phyloP scores from a whole-genome alignment of 2,797 vertebrate genomes.

The Hydrolagus colliei region DNA sequence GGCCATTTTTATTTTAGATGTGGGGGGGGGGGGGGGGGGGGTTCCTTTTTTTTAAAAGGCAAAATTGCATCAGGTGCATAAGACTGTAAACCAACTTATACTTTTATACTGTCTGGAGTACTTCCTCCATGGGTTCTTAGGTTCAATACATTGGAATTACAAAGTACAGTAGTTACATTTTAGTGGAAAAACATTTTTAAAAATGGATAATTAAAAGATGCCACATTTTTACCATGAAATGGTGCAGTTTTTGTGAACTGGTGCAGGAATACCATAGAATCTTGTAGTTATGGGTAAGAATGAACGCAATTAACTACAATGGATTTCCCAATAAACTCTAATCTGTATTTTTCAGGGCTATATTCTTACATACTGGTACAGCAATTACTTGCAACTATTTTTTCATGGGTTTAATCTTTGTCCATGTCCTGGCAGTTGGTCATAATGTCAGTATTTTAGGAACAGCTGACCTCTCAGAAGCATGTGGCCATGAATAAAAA shows the following conservation, averaged over 20 bases:
- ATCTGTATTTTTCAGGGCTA: not conserved
- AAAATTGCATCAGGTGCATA: not conserved
- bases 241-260: not conserved
- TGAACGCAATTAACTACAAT: not conserved
- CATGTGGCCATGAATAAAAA: not conserved
- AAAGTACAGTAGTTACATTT: not conserved
- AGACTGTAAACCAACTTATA: not conserved
- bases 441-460: not conserved
- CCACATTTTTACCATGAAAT: not conserved
- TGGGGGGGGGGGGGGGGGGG: no score
- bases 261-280: not conserved
- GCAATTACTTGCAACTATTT: not conserved
- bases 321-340: conserved; percentile 1
- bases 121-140: not conserved
- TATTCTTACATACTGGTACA: not conserved
- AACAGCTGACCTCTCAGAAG: not conserved
- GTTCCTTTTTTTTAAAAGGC: not conserved
- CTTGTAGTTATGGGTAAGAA: not conserved
- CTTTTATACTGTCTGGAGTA: not conserved
- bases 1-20: not conserved
- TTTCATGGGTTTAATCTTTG: not conserved
- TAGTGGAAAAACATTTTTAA: not conserved
- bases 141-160: not conserved
- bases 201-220: not conserved
- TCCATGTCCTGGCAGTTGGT: not conserved